Base-by-base conservation (phyloP, 64 coral and sea anemone genomes). In the Pachyseris speciosa region DNA sequence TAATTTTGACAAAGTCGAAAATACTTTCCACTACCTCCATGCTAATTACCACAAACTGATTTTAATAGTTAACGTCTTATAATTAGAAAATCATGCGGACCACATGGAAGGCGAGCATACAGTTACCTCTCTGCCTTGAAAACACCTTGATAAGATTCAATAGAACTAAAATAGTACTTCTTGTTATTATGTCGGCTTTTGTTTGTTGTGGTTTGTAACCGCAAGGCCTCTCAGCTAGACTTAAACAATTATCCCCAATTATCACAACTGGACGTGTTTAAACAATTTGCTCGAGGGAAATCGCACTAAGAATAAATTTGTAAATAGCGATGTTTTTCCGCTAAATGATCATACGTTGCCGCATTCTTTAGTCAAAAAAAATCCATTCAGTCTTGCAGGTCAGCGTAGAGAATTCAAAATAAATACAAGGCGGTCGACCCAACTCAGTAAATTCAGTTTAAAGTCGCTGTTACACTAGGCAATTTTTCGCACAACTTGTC, bases 161-260 rank as follows among this genome's bases (percentile, higher is more conserved):
- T 26, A 24, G 58, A 61, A 61, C 24, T 61, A 52, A 53, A 78
- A 29, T 32, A 53, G 13, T 29, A 53, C 16, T 78, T 5, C 49
- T 78, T 44, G 37, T 73, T 16, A 67, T 67, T 67, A 29, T 52
- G 77, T 40, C 52, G 77, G 51, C 33, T 26, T 81, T 60, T 81
- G 77, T 81, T 81, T 81, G 20, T 81, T 81, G 77, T 24, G 77
- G 52, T 39, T 77, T 15, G 31, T 39, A 61, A 81, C 77, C 77
- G 52, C 52, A 81, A 15, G n/a, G 5, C 19, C 20, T 53, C 52
- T 78, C 28, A 55, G 77, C 20, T 60, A 39, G 52, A 61, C 77
- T 30, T 40, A 11, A 59, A 81, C n/a, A n/a, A n/a, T n/a, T n/a
- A n/a, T n/a, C n/a, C n/a, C 4, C 77, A 81, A 81, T 81, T 61